phyloP scores from a whole-genome alignment of 2,113 vertebrate species.

The Oxyruncus cristatus region DNA sequence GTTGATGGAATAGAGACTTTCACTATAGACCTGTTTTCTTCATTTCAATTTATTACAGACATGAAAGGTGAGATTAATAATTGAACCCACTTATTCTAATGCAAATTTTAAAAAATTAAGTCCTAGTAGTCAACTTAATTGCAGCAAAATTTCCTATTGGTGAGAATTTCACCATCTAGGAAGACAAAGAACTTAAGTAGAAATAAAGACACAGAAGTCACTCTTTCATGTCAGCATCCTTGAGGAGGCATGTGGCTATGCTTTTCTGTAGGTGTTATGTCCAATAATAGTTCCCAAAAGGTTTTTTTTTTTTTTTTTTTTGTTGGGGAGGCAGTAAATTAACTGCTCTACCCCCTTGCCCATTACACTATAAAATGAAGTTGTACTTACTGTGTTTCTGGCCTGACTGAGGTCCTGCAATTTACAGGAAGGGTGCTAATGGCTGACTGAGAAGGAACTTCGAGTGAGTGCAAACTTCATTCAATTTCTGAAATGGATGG shows the following conservation, averaged over 20 bases:
- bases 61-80: not conserved
- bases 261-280: not conserved
- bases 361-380: not conserved
- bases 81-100: not conserved
- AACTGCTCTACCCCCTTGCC: not conserved
- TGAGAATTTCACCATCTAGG: not conserved
- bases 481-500: conserved; percentile 52
- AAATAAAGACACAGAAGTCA: not conserved
- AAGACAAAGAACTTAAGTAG: not conserved
- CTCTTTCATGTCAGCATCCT: not conserved
- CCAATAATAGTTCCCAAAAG: not conserved
- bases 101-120: not conserved
- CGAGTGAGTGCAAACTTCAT: not conserved
- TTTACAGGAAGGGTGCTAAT: not conserved
- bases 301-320: fast-evolving
- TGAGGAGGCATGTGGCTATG: not conserved
- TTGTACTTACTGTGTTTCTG: not conserved
- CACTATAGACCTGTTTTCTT: not conserved
- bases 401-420: not conserved
- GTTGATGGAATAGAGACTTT: not conserved
- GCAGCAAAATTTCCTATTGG: not conserved
- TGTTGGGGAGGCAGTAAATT: not conserved
- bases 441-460: not conserved
- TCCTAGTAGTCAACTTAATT: not conserved
- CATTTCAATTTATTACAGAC: not conserved